Evolutionary conservation across 2,888 invertebrate species (phyloP).

Genomic region (Cylindroiulus punctatus): DNA sequence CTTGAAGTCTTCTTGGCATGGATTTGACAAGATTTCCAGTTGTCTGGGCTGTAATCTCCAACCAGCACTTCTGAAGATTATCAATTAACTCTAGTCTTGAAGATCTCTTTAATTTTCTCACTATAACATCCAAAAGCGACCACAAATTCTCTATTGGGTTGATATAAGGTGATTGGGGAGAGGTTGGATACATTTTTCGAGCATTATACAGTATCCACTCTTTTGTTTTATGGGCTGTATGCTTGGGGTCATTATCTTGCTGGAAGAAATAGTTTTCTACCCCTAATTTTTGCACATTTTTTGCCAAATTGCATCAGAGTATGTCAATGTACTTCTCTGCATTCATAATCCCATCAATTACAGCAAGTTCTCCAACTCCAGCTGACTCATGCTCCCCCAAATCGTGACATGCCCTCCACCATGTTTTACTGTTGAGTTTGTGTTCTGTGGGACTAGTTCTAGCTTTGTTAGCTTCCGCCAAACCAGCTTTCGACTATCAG

Average conservation of each 20-base stretch:
- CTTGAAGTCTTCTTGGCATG: too few species aligned
- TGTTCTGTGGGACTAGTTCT: constrained; percentile 24
- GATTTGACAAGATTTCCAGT: too few species aligned
- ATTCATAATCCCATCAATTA: constrained; percentile 49
- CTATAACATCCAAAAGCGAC: constrained; percentile 50
- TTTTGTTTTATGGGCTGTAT: constrained; percentile 43
- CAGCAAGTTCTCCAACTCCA: too few species aligned
- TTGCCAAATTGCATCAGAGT: neutral
- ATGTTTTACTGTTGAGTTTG: constrained; percentile 37
- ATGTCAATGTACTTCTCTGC: constrained; percentile 21
- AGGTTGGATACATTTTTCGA: constrained; percentile 53
- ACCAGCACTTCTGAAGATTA: too few species aligned
- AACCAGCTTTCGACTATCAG: constrained; percentile 40
- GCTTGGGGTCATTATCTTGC: too few species aligned
- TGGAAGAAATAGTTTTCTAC: neutral
- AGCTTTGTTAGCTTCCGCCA: neutral
- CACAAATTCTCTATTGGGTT: constrained; percentile 58
- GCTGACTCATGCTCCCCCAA: constrained; percentile 48
- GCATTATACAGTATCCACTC: constrained; percentile 56
- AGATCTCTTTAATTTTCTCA: constrained; percentile 43
- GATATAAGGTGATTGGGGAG: constrained; percentile 56
- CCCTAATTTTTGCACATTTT: constrained; percentile 2
- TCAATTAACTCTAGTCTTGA: too few species aligned
- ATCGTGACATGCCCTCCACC: constrained; percentile 11
- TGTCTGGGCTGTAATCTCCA: too few species aligned